A percentile compares a stretch with the other conserved stretches of the same genome.
These are phyloP conservation scores for Perca schrenkii DNA, from an alignment of 2,113 vertebrate species.

Conservation along the genomic window DNA sequence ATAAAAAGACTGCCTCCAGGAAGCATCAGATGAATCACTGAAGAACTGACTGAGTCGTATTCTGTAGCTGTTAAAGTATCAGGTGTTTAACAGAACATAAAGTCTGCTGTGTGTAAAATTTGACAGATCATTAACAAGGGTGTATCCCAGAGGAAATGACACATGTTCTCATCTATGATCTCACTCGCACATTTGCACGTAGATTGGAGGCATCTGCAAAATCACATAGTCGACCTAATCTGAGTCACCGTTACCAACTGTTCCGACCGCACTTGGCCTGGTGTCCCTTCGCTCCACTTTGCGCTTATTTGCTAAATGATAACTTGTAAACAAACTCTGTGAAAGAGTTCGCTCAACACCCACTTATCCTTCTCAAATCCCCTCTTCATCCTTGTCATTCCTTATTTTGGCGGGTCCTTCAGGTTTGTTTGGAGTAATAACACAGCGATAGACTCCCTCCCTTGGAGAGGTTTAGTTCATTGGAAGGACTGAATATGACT, in stretches of 20 bases:
- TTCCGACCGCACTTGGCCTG: constrained; percentile 13
- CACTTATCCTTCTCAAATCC: constrained; percentile 54
- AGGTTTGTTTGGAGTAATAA: constrained; percentile 74
- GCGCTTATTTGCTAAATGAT: constrained; percentile 57
- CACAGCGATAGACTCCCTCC: constrained; percentile 48
- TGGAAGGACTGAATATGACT: constrained; percentile 58
- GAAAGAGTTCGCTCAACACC: constrained; percentile 60
- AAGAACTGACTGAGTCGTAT: constrained; percentile 6
- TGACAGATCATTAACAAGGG: constrained; percentile 61
- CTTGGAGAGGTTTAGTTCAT: constrained; percentile 41
- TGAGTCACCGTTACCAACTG: constrained; percentile 31
- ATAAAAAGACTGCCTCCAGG: background rate
- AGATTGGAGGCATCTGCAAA: constrained; percentile 44
- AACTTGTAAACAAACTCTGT: constrained; percentile 66
- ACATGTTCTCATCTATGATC: constrained; percentile 52
- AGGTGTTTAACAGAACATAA: constrained; percentile 61
- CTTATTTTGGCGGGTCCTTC: constrained; percentile 56
- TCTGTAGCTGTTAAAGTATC: constrained; percentile 45
- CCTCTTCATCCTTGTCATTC: constrained; percentile 42
- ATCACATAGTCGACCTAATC: constrained; percentile 14
- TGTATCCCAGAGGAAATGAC: constrained; percentile 53
- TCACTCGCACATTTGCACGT: constrained; percentile 27
- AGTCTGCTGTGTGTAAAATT: constrained; percentile 44
- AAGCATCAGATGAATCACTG: constrained; percentile 13
- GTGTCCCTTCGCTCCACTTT: constrained; percentile 22